Evolutionary conservation across 1,140 invertebrate genomes (phyloP), one percentile per base, ranked within the genome.

Genomic region (Euwallacea fornicatus): DNA sequence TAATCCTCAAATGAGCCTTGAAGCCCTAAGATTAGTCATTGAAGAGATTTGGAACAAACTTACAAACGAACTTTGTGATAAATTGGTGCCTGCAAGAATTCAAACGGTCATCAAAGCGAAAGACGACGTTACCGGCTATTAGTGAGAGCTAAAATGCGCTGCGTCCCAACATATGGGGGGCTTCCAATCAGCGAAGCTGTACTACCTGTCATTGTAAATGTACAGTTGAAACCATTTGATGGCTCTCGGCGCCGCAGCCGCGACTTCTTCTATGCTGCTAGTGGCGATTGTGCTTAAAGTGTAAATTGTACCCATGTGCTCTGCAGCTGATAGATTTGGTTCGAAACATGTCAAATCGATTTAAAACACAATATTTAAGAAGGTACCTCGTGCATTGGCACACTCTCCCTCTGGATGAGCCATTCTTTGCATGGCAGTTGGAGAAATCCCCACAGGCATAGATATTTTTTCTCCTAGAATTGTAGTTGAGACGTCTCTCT

Each of bases 401-500:
- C 89, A 83, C 85, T 98, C 96, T 9, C 96, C 96, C 58, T 95
- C 91, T 0, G 90, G 88, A 84, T 96, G 91, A 0, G 95, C 94
- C 93, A 98, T 92, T 76, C 87, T 88, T 78, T 98, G 96, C 93
- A 97, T 95, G 0, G 95, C 95, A 6, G 94, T 93, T 1, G 96
- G 95, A 0, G 96, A 89, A 62, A 98, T 89, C 6, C 93, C 94
- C 33, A 98, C 81, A 0, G 96, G 96, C 84, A 94, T 89, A 3
- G 86, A 83, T 13, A 96, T 84, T 65, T 82, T 85, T 54, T 88
- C 75, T 0, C 92, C 92, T 8, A 95, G 80, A 42, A 92, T 82
- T 0, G 83, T 87, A 4, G 89, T 90, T 7, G 82, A 82, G 7
- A 90, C 80, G 72, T 91, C 85, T 66, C 89, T 81, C 15, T 84